phyloP scores from a whole-genome alignment of 2,888 invertebrate genomes.

The Mesorhabditis sp. region DNA sequence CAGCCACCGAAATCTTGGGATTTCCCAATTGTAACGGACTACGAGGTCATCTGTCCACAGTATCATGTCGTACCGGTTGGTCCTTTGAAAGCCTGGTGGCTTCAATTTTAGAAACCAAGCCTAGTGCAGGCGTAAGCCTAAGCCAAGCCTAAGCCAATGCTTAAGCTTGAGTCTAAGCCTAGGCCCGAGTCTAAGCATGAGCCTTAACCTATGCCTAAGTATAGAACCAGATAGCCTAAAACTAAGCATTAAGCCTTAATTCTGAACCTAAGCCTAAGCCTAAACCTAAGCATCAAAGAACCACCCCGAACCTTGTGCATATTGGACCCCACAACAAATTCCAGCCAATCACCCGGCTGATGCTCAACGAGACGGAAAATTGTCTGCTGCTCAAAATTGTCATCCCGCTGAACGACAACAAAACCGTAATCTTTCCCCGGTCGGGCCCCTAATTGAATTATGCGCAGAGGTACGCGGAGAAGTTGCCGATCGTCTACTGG shows the following conservation, averaged over 20 bases:
- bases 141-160: too few relatives aligned
- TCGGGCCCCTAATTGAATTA: too few relatives aligned
- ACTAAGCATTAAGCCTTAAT: too few relatives aligned
- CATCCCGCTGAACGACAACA: conserved; percentile 3
- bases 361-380: neutral
- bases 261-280: too few relatives aligned
- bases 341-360: neutral
- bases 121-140: too few relatives aligned
- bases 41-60: conserved; percentile 1
- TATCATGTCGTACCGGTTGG: conserved; percentile 1
- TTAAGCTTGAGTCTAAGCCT: too few relatives aligned
- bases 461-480: neutral
- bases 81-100: neutral
- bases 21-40: neutral
- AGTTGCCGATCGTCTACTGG: conserved; percentile 6
- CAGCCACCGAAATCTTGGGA: neutral
- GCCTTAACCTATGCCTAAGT: too few relatives aligned
- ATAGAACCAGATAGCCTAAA: too few relatives aligned
- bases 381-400: neutral
- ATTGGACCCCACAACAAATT: neutral
- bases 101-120: too few relatives aligned
- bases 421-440: neutral
- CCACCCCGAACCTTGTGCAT: too few relatives aligned
- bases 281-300: too few relatives aligned
- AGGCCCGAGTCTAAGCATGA: too few relatives aligned